Evolutionary conservation across 92 coral and sea anemone genomes (phyloP).

Genomic region (Phenganax marumi): DNA sequence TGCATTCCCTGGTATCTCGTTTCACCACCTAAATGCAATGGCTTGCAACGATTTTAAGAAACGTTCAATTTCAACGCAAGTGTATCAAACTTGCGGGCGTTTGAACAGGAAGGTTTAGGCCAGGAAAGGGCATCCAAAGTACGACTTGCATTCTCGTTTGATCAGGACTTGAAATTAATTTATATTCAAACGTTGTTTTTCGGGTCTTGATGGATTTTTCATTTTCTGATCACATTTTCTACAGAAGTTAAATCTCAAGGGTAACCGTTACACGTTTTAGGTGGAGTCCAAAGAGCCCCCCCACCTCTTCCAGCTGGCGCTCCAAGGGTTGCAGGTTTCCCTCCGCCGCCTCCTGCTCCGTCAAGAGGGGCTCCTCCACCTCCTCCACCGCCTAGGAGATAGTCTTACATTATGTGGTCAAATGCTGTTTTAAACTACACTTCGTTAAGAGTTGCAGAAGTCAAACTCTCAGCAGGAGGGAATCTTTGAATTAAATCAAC

Average conservation of each 20-base stretch:
- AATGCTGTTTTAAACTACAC: constrained; percentile 6
- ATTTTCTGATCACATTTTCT: not conserved
- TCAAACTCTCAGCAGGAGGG: not conserved
- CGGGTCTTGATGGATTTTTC: too few species aligned
- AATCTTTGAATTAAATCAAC: constrained; percentile 1
- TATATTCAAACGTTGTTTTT: too few species aligned
- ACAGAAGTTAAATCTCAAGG: not conserved
- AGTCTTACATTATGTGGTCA: not conserved
- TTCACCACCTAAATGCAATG: too few species aligned
- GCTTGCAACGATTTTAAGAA: too few species aligned
- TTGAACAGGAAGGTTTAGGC: too few species aligned
- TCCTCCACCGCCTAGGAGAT: constrained; percentile 81
- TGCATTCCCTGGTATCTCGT: too few species aligned
- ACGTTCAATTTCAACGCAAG: too few species aligned
- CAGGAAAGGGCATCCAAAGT: too few species aligned
- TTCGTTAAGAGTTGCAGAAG: not conserved
- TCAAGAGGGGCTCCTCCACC: constrained; percentile 92
- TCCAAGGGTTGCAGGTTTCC: constrained; percentile 54
- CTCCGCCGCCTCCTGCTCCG: constrained; percentile 92
- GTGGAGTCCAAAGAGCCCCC: constrained; percentile 37
- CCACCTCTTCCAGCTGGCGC: constrained; percentile 71
- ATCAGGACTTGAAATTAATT: too few species aligned
- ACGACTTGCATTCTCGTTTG: too few species aligned
- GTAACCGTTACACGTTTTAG: not conserved
- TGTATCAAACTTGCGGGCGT: too few species aligned